Percentiles rank a stretch among this genome's conserved stretches.
These are phyloP conservation scores for Aurelia coerulea DNA, from an alignment of 30 jellyfish, hydroid and myxozoan species.

Conservation along the genomic window DNA sequence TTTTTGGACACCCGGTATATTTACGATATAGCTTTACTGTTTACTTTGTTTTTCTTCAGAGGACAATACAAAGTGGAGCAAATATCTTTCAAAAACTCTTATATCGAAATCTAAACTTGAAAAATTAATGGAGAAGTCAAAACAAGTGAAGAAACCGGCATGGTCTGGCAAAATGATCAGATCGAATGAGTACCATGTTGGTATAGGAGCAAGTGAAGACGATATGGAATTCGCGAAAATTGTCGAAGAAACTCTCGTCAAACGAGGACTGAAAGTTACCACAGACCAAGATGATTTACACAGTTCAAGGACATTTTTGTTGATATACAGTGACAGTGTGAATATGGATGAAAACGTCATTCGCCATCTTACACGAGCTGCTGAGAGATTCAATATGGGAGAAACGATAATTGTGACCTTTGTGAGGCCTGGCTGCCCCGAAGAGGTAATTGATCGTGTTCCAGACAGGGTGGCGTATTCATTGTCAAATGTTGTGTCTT, in stretches of 20 bases:
- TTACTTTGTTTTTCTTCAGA: slow-evolving; percentile 5
- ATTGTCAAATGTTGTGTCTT: slow-evolving; percentile 43
- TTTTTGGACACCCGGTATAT: no score
- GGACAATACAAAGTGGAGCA: slow-evolving; percentile 53
- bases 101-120: slow-evolving; percentile 14
- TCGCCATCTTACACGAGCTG: slow-evolving; percentile 70
- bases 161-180: slow-evolving; percentile 41
- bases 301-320: slow-evolving; percentile 39
- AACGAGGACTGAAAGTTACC: slow-evolving; percentile 54
- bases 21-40: no score
- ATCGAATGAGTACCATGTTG: slow-evolving; percentile 39
- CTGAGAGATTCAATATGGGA: slow-evolving; percentile 62
- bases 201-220: slow-evolving; percentile 53
- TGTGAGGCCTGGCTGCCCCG: slow-evolving; percentile 66
- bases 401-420: slow-evolving; percentile 43
- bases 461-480: slow-evolving; percentile 71
- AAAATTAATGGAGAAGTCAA: slow-evolving; percentile 1
- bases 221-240: slow-evolving; percentile 37
- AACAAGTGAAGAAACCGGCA: slow-evolving; percentile 26
- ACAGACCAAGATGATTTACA: slow-evolving; percentile 62
- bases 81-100: slow-evolving; percentile 31
- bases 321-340: slow-evolving; percentile 53
- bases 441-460: slow-evolving; percentile 56
- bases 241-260: slow-evolving; percentile 17
- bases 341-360: slow-evolving; percentile 60